Conservation (phyloP, 2,113 vertebrate genomes). For the Paramormyrops kingsleyae region DNA sequence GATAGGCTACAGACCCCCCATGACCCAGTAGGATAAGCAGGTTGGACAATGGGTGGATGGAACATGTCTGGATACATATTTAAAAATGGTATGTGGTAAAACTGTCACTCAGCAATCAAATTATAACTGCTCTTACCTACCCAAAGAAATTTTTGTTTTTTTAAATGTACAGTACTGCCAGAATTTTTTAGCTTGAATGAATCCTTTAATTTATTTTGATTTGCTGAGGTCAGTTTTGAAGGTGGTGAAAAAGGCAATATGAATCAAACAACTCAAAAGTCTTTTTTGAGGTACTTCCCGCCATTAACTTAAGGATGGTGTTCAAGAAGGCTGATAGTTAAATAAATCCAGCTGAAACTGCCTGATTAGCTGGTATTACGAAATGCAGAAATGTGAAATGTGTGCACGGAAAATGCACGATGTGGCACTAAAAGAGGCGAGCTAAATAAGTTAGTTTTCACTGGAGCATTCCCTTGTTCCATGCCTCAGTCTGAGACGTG, state of each 20-base stretch:
- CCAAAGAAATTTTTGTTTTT: neutral
- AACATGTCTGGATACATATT: neutral
- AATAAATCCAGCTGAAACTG: slow-evolving; percentile 25
- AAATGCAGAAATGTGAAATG: neutral
- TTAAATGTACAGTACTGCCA: neutral
- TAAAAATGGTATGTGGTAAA: neutral
- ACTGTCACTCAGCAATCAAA: neutral
- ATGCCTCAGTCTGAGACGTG: neutral
- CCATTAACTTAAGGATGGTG: slow-evolving; percentile 15
- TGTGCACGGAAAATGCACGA: neutral
- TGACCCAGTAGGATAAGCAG: too few relatives aligned
- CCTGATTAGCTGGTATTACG: slow-evolving; percentile 26
- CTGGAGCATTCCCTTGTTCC: neutral
- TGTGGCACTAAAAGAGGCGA: neutral
- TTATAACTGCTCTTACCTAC: neutral
- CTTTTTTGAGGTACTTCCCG: slow-evolving; percentile 5
- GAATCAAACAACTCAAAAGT: neutral
- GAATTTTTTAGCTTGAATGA: slow-evolving; percentile 7
- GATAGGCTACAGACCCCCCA: too few relatives aligned
- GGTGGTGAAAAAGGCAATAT: neutral
- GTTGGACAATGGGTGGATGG: too few relatives aligned
- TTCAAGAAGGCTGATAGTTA: slow-evolving; percentile 13
- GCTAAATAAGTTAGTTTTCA: neutral
- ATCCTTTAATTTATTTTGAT: slow-evolving; percentile 17
- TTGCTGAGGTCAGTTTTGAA: slow-evolving; percentile 16